Evolutionary conservation across 2,113 vertebrate species (phyloP), one percentile per base, ranked within the genome.

Genomic region (Seriola aureovittata): DNA sequence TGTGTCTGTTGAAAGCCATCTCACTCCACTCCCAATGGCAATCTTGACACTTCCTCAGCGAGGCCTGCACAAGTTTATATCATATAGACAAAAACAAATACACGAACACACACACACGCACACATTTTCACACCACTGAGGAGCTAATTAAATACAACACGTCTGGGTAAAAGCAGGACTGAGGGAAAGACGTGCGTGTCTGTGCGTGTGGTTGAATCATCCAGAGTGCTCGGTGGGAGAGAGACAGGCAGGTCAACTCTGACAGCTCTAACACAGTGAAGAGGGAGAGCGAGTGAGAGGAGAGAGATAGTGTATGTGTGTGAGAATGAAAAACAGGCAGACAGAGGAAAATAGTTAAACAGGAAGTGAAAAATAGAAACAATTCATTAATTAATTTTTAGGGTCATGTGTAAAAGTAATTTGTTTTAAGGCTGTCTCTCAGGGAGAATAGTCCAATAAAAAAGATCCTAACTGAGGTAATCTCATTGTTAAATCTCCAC

Each of bases 131-230:
- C 75, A 85, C 88, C 85, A 89, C 88, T 64, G 88, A 90, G 81
- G 88, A 92, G 92, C 90, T 94, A 95, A 95, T 95, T 95, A 94
- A 91, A 93, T 85, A 84, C 86, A 91, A 78, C 25, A 21, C 84
- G 84, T 52, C 68, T 80, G 81, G 71, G 84, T 88, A 73, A 89
- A 71, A 84, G 78, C 73, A 60, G 82, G 82, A 75, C 79, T 67
- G 81, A 84, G 71, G 65, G 64, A 87, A 81, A 75, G 71, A 82
- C 25, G 25, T 81, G 76, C 81, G 80, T 87, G 75, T 76, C 19
- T 82, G 73, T 85, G 71, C 79, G 81, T 80, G 78, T 40, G 76
- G 81, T 80, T 88, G 89, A 81, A 79, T 92, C 90, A 86, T 80
- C 81, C 80, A 67, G 85, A 59, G 88, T 74, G 70, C 91, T 92